A percentile compares a stretch with the other conserved stretches of the same genome.
Evolutionary conservation across 2,113 vertebrate genomes (phyloP).

Genomic region (Cryptomyrus ogoouensis): DNA sequence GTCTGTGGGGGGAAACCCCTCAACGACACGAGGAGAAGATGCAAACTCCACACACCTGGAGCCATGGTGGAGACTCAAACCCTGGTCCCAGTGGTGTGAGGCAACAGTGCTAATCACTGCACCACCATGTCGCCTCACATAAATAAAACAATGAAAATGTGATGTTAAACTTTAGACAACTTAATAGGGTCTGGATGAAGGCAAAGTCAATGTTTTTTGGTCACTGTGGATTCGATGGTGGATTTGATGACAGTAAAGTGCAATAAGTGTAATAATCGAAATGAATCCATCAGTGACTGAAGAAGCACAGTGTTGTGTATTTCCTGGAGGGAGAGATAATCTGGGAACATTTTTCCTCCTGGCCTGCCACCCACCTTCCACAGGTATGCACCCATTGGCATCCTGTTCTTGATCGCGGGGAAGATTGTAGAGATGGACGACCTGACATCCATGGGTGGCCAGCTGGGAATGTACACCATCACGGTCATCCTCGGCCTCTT

Average conservation of each 20-base stretch:
- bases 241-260: background rate
- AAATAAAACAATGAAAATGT: background rate
- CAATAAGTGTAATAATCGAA: background rate
- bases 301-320: background rate
- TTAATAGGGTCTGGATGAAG: background rate
- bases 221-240: background rate
- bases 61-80: background rate
- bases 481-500: slow-evolving; percentile 83
- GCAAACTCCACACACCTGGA: background rate
- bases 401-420: slow-evolving; percentile 92
- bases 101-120: background rate
- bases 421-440: slow-evolving; percentile 99
- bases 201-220: background rate
- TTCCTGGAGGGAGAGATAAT: background rate
- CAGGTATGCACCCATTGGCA: slow-evolving; percentile 94
- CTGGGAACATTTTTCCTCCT: background rate
- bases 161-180: background rate
- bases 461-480: slow-evolving; percentile 92
- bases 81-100: background rate
- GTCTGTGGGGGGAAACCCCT: background rate
- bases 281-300: background rate
- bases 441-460: slow-evolving; percentile 79
- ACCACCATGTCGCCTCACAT: background rate
- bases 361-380: background rate
- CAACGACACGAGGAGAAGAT: background rate